phyloP scores from a whole-genome alignment of 1,140 invertebrate genomes.

The Drusus annulatus region DNA sequence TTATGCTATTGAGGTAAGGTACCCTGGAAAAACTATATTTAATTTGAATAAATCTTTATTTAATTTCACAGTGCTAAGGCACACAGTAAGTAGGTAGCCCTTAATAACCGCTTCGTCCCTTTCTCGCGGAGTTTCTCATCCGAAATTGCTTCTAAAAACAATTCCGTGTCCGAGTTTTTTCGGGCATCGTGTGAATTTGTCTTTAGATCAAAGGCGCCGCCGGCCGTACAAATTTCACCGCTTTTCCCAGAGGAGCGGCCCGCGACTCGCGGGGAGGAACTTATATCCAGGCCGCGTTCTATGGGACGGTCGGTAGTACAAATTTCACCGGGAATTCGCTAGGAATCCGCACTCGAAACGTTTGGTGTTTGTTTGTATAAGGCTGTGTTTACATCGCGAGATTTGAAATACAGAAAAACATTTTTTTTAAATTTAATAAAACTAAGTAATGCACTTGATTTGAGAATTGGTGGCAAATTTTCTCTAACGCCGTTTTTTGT shows the following conservation, averaged over 20 bases:
- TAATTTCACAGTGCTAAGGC: too few species aligned
- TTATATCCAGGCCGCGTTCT: background rate
- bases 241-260: background rate
- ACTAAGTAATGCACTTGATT: too few species aligned
- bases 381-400: too few species aligned
- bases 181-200: constrained; percentile 21
- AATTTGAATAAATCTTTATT: too few species aligned
- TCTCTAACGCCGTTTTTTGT: too few species aligned
- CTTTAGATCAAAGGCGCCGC: constrained; percentile 40
- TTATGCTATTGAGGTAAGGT: too few species aligned
- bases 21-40: too few species aligned
- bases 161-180: constrained; percentile 27
- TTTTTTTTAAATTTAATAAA: too few species aligned
- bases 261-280: background rate
- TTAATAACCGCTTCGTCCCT: too few species aligned
- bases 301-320: constrained; percentile 4
- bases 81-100: too few species aligned
- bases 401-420: too few species aligned
- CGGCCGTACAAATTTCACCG: constrained; percentile 21
- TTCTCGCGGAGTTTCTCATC: background rate
- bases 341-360: constrained; percentile 22
- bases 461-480: too few species aligned
- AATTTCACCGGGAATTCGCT: constrained; percentile 33
- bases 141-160: constrained; percentile 32
- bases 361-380: background rate